These are phyloP conservation scores for Formicarius rufipectus DNA, from an alignment of 2,113 vertebrate species.

Conservation along the genomic window DNA sequence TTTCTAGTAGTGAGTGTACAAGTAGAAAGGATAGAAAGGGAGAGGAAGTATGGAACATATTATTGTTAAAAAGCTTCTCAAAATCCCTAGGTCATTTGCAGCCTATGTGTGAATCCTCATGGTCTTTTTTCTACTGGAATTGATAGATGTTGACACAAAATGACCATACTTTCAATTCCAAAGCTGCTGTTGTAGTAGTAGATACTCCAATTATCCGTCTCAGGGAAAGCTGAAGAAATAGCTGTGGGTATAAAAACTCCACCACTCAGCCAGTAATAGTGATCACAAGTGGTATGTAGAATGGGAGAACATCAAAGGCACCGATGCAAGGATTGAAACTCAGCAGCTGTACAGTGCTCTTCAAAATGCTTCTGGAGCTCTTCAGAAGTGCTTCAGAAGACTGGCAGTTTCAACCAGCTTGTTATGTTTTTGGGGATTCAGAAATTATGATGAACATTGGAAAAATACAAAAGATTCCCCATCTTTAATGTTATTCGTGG, in stretches of 20 bases:
- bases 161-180: neutral
- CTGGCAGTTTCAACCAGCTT: neutral
- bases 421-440: neutral
- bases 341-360: neutral
- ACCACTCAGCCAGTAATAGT: neutral
- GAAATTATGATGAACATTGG: neutral
- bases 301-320: neutral
- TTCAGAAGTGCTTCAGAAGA: conserved; percentile 5
- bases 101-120: neutral
- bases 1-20: neutral
- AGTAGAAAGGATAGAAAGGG: neutral
- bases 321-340: neutral
- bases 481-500: neutral
- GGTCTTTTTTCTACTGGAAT: neutral
- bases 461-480: neutral
- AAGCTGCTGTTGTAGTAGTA: neutral
- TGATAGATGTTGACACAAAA: neutral
- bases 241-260: neutral
- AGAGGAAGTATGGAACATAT: neutral
- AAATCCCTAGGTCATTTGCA: neutral
- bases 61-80: neutral
- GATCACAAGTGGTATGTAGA: neutral
- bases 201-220: neutral
- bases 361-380: neutral
- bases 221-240: neutral